Evolutionary conservation across 2,797 vertebrate species (phyloP).

Genomic region (Momotus momota): DNA sequence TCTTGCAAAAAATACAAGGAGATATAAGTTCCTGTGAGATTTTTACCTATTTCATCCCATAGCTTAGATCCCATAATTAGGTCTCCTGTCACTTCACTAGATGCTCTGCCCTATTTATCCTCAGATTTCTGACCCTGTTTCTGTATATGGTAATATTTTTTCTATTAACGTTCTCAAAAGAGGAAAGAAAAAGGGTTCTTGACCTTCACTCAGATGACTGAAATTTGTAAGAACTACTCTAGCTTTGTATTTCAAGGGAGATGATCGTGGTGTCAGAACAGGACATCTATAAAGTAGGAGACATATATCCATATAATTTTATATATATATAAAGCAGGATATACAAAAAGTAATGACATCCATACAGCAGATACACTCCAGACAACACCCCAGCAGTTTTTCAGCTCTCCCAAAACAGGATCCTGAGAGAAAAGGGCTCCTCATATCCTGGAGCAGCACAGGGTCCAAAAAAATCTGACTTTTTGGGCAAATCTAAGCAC

Average conservation of each 20-base stretch:
- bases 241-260: not conserved
- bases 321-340: not conserved
- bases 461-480: not conserved
- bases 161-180: not conserved
- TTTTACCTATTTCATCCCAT: conserved; percentile 40
- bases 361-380: not conserved
- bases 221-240: not conserved
- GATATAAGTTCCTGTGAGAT: conserved; percentile 39
- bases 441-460: not conserved
- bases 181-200: not conserved
- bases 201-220: conserved; percentile 37
- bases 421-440: not conserved
- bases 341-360: not conserved
- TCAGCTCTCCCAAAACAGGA: not conserved
- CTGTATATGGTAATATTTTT: conserved; percentile 13
- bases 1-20: not conserved
- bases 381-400: rapidly evolving
- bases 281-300: not conserved
- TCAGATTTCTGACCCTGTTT: conserved; percentile 53
- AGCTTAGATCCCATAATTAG: conserved; percentile 61
- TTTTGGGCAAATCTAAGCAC: not conserved
- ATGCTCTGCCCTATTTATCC: conserved; percentile 33
- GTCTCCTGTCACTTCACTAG: conserved; percentile 29
- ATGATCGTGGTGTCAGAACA: not conserved
- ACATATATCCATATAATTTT: not conserved